Evolutionary conservation across 1,140 invertebrate species (phyloP).

Genomic region (Euwallacea similis): DNA sequence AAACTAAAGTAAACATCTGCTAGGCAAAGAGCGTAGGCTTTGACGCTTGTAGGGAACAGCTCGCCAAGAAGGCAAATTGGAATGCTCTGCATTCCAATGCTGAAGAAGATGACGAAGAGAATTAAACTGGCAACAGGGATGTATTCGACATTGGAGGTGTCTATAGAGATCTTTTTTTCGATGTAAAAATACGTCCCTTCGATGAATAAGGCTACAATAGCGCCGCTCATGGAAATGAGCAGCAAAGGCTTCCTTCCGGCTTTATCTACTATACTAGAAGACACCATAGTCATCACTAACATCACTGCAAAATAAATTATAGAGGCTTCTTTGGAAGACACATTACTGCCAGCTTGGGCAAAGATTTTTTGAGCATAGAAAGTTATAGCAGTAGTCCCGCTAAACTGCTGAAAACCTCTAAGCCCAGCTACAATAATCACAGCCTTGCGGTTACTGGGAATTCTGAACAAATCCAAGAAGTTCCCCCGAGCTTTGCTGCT

Average conservation of each 20-base stretch:
- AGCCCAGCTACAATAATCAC: constrained; percentile 66
- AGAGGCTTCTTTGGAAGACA: constrained; percentile 45
- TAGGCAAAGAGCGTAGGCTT: constrained; percentile 69
- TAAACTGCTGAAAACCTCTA: constrained; percentile 74
- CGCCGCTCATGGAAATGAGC: constrained; percentile 62
- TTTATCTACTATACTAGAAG: constrained; percentile 70
- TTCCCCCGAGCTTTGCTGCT: constrained; percentile 52
- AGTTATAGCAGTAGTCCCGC: constrained; percentile 72
- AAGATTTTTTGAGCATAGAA: constrained; percentile 77
- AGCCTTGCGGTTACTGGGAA: constrained; percentile 64
- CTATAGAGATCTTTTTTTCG: constrained; percentile 53
- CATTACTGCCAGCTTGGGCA: constrained; percentile 58
- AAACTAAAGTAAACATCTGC: constrained; percentile 71
- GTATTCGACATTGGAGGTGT: constrained; percentile 38
- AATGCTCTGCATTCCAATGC: constrained; percentile 70
- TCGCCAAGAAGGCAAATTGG: constrained; percentile 74
- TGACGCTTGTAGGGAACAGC: constrained; percentile 72
- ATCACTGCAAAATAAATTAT: constrained; percentile 70
- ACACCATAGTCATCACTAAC: constrained; percentile 64
- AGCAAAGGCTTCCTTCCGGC: constrained; percentile 70
- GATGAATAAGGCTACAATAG: constrained; percentile 57
- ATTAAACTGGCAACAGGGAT: constrained; percentile 69
- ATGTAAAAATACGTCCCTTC: constrained; percentile 67
- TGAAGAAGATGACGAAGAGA: constrained; percentile 70
- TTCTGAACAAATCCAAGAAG: constrained; percentile 61